A percentile compares a stretch with the other conserved stretches of the same genome.
These are phyloP conservation scores for Ormyrus pomaceus DNA, from an alignment of 2,888 invertebrate species.

Conservation along the genomic window DNA sequence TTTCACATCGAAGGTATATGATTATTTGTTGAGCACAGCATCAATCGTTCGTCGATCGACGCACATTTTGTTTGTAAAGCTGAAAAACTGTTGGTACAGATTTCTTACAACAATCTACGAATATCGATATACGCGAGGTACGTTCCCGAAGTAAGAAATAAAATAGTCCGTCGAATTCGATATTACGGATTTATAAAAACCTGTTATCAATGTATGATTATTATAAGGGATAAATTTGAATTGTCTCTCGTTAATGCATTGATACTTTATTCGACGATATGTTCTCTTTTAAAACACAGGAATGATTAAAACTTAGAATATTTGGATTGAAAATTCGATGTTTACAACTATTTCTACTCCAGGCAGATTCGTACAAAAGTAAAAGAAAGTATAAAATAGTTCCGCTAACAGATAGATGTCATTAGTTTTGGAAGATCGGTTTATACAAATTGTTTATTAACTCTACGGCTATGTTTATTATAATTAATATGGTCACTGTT, in stretches of 20 bases:
- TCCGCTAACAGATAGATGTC: constrained; percentile 47
- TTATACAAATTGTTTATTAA: constrained; percentile 54
- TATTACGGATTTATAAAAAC: constrained; percentile 55
- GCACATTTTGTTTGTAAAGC: constrained; percentile 29
- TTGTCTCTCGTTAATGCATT: constrained; percentile 21
- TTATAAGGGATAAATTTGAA: constrained; percentile 35
- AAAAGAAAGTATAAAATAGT: constrained; percentile 57
- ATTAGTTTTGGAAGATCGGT: constrained; percentile 55
- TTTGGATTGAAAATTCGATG: constrained; percentile 42
- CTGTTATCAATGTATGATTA: constrained; percentile 13
- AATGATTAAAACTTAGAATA: constrained; percentile 44
- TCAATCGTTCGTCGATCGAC: constrained; percentile 50
- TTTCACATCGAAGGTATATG: constrained; percentile 56
- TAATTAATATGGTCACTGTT: constrained; percentile 56
- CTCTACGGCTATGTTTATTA: constrained; percentile 56
- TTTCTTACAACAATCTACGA: constrained; percentile 35
- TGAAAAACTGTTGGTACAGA: constrained; percentile 29
- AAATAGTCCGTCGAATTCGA: constrained; percentile 23
- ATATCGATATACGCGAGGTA: constrained; percentile 59
- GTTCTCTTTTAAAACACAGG: constrained; percentile 32
- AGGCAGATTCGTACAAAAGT: constrained; percentile 54
- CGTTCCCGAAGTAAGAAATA: constrained; percentile 53
- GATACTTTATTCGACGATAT: constrained; percentile 16
- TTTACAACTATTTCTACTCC: constrained; percentile 46
- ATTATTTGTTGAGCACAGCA: constrained; percentile 53